Percentiles rank a stretch among this genome's conserved stretches.
Conservation (phyloP, 2,888 invertebrate genomes). For the Eupithecia dodoneata region DNA sequence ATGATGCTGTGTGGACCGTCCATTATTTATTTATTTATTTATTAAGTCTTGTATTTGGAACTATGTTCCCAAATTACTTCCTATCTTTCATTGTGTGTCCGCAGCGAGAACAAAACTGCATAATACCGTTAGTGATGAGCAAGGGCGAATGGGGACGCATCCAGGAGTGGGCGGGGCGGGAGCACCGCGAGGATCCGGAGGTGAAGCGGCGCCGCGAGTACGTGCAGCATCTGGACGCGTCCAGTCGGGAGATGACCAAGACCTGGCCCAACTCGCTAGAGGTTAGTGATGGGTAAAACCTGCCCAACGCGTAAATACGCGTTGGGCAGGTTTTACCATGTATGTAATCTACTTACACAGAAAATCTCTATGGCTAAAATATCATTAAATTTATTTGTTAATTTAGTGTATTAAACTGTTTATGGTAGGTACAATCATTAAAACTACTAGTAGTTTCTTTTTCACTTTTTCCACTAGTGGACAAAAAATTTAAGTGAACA, state of each 20-base stretch:
- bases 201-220: slow-evolving; percentile 60
- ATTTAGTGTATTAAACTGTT: neutral
- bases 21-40: no score
- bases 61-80: neutral
- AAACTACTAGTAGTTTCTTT: no score
- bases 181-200: slow-evolving; percentile 64
- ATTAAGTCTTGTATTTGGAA: no score
- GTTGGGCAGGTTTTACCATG: no score
- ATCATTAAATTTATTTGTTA: neutral
- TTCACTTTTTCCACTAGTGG: no score
- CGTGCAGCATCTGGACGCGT: slow-evolving; percentile 58
- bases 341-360: no score
- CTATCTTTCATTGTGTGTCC: neutral
- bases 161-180: slow-evolving; percentile 58
- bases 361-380: neutral
- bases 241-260: slow-evolving; percentile 70
- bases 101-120: slow-evolving; percentile 9
- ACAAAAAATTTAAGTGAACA: no score
- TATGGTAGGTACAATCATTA: neutral
- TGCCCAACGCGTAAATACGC: no score
- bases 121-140: slow-evolving; percentile 67
- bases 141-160: slow-evolving; percentile 68
- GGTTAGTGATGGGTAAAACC: slow-evolving; percentile 21
- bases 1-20: no score
- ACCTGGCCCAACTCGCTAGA: slow-evolving; percentile 77